Percentiles rank a stretch among this genome's conserved stretches.
Evolutionary conservation across 1,140 invertebrate species (phyloP).

Genomic region (Drosophila simulans): DNA sequence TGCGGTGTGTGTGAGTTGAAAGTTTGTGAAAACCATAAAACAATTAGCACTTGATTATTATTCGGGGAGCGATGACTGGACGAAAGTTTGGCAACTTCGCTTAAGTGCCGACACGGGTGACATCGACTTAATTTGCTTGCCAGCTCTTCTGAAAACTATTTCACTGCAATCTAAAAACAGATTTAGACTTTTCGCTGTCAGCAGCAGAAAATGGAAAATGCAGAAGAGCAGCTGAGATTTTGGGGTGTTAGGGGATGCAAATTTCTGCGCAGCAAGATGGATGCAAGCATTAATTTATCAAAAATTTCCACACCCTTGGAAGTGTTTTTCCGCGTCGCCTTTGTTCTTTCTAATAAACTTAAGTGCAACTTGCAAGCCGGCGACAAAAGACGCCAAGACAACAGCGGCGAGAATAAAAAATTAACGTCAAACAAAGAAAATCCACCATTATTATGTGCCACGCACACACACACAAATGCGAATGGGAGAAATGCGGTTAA

Average conservation of each 20-base stretch:
- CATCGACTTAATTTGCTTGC: constrained; percentile 66
- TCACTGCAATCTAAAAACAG: constrained; percentile 68
- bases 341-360: constrained; percentile 80
- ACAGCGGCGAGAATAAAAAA: constrained; percentile 75
- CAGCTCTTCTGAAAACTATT: constrained; percentile 55
- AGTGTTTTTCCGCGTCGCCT: constrained; percentile 20
- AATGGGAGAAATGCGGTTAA: constrained; percentile 23
- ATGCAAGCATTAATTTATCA: constrained; percentile 71
- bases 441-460: constrained; percentile 84
- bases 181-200: constrained; percentile 49
- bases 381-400: constrained; percentile 63
- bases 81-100: constrained; percentile 49
- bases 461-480: constrained; percentile 46
- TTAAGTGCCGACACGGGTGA: constrained; percentile 67
- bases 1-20: constrained; percentile 74
- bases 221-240: constrained; percentile 12
- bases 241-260: constrained; percentile 53
- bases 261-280: constrained; percentile 69
- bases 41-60: constrained; percentile 84
- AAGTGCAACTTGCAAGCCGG: constrained; percentile 69
- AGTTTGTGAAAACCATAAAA: constrained; percentile 84
- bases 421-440: constrained; percentile 83
- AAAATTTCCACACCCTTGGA: constrained; percentile 56
- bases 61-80: constrained; percentile 63
- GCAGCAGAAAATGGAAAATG: constrained; percentile 10